These are phyloP conservation scores for Ciconia boyciana DNA, from an alignment of 2,113 vertebrate species.

Conservation along the genomic window DNA sequence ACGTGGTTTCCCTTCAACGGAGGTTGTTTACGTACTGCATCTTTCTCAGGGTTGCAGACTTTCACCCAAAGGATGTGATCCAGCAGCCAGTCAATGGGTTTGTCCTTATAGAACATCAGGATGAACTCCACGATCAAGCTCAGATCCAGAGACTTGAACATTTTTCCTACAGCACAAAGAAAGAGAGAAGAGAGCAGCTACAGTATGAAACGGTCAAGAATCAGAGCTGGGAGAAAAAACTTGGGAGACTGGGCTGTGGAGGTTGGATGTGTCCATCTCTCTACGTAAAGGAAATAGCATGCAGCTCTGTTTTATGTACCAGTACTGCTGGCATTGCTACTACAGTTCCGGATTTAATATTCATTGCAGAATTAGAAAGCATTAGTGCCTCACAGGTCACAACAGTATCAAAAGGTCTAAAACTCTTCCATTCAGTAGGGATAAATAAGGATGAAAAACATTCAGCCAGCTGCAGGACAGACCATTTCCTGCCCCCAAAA, in stretches of 20 bases:
- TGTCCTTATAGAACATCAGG: slow-evolving; percentile 99
- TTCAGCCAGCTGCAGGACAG: slow-evolving; percentile 16
- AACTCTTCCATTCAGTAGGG: not conserved
- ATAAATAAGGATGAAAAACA: slow-evolving; percentile 24
- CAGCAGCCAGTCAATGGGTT: slow-evolving; percentile 98
- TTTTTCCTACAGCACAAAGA: slow-evolving; percentile 82
- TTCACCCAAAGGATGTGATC: slow-evolving; percentile 99
- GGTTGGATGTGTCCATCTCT: not conserved
- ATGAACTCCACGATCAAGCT: slow-evolving; percentile 98
- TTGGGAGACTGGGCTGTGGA: not conserved
- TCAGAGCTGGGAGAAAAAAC: not conserved
- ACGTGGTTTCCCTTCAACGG: not conserved
- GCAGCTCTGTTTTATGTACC: not conserved
- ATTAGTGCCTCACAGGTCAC: slow-evolving; percentile 13
- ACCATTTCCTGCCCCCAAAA: slow-evolving; percentile 10
- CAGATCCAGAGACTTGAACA: slow-evolving; percentile 97
- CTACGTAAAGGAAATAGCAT: not conserved
- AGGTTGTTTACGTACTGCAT: slow-evolving; percentile 81
- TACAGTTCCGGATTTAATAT: not conserved
- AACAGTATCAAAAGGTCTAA: slow-evolving; percentile 31
- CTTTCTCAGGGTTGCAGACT: slow-evolving; percentile 98
- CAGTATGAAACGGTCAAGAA: not conserved
- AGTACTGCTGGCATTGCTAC: not conserved
- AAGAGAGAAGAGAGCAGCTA: not conserved
- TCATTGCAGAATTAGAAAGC: not conserved